Percentiles rank a stretch among this genome's conserved stretches.
phyloP scores from a whole-genome alignment of 2,113 vertebrate species.

The Peromyscus leucopus region DNA sequence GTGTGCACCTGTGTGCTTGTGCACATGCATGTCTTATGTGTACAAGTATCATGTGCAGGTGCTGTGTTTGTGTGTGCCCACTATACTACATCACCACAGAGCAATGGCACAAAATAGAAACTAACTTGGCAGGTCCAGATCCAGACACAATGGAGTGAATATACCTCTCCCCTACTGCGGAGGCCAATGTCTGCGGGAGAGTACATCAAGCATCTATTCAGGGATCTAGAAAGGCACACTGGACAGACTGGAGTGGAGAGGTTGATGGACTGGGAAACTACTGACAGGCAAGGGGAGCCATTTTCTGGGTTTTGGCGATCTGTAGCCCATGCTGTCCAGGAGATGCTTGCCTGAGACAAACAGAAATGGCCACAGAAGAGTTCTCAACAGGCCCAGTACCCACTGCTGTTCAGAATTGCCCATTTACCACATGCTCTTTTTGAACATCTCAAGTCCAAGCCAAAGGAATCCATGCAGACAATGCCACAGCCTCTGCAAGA shows the following conservation, averaged over 20 bases:
- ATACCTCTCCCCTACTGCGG: accelerated
- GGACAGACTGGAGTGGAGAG: background rate
- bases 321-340: too few species aligned
- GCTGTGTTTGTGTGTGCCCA: background rate
- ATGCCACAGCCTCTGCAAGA: too few species aligned
- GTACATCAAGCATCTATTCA: accelerated
- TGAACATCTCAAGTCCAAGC: background rate
- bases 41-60: too few species aligned
- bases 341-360: background rate
- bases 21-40: background rate
- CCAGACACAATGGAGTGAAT: accelerated
- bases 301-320: accelerated
- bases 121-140: accelerated
- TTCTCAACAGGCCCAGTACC: too few species aligned
- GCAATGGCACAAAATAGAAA: background rate
- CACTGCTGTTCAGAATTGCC: too few species aligned
- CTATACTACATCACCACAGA: accelerated
- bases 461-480: background rate
- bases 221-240: background rate
- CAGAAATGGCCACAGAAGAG: background rate
- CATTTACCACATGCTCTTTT: background rate
- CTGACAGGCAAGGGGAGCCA: accelerated
- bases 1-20: background rate
- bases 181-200: background rate
- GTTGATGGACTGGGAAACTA: background rate